Evolutionary conservation across 2,888 invertebrate genomes (phyloP), one percentile per base, ranked within the genome.

Genomic region (Troides helena): DNA sequence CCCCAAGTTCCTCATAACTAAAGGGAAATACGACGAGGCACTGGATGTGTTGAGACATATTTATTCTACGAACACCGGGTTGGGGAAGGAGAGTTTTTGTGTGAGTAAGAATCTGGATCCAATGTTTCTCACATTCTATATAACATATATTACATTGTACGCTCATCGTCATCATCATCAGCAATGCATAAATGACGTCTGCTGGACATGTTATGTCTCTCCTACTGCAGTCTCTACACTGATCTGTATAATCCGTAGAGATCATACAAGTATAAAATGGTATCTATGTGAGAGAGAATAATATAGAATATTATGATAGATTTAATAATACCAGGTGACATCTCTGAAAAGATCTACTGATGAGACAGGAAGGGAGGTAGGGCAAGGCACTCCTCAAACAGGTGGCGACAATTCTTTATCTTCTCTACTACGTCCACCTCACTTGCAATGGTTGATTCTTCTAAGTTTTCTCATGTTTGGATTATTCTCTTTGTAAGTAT

Each of bases 1-100:
- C 79, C 97, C 97, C 0, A 96, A 96, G 84, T 97, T 95, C 84
- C 89, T 95, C 61, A 89, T 96, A 71, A 93, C 95, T 1, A 94
- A 93, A 75, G 95, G 95, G 0, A 91, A 93, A 71, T 86, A 91
- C 4, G 87, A 93, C 0, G 91, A 94, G 70, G 95, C 96, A 0
- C 77, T 96, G 71, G 81, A 81, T 0, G 83, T 91, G 1, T 72
- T 92, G 65, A 80, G 72, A 67, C 82, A 78, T 30, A 83, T 92
- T 3, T 90, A 87, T 72, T 71, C 84, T 2, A 74, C 74, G 0
- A 92, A 92, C 65, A 87, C 79, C 6, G 86, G 89, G 0, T 56
- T 77, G 43, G 70, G 78, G 2, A 77, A 76, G 50, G 82, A 87
- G 8, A 81, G 74, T n/a, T 92, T 81, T 77, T 78, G 80, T 70